These are phyloP conservation scores for Prionailurus bengalensis DNA, from an alignment of 2,113 vertebrate species.

Conservation along the genomic window DNA sequence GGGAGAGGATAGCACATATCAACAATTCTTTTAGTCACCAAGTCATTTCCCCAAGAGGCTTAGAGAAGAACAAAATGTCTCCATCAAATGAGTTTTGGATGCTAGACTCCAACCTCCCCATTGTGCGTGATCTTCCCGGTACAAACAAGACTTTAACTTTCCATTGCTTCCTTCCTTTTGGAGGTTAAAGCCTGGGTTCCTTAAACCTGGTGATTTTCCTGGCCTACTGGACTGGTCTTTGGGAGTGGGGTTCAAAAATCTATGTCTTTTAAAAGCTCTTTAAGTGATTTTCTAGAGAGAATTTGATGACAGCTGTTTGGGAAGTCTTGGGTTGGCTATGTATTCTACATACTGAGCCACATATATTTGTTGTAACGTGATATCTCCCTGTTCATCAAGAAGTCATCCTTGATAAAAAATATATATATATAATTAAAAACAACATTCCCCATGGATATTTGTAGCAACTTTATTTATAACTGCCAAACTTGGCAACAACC, in stretches of 20 bases:
- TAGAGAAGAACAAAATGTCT: slow-evolving; percentile 88
- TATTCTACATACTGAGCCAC: not conserved
- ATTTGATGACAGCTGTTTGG: not conserved
- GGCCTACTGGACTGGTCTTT: not conserved
- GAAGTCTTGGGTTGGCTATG: not conserved
- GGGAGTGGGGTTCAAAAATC: not conserved
- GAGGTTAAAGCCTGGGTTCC: slow-evolving; percentile 1
- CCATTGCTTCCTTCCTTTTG: not conserved
- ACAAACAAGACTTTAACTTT: not conserved
- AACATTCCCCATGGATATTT: not conserved
- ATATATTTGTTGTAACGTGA: not conserved
- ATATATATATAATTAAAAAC: not conserved
- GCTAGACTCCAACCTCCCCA: slow-evolving; percentile 72
- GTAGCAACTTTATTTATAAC: not conserved
- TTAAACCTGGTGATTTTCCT: slow-evolving; percentile 9
- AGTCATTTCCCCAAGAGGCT: slow-evolving; percentile 85
- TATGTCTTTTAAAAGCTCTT: not conserved
- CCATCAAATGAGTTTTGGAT: slow-evolving; percentile 71
- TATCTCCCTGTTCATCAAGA: not conserved
- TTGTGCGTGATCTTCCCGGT: slow-evolving; percentile 33
- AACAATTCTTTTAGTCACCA: slow-evolving; percentile 85
- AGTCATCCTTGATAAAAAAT: not conserved
- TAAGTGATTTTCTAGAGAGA: not conserved
- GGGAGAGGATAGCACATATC: slow-evolving; percentile 83
- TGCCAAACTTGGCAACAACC: not conserved